Base-by-base conservation (phyloP, 2,113 vertebrate species). In the Macrotus californicus region DNA sequence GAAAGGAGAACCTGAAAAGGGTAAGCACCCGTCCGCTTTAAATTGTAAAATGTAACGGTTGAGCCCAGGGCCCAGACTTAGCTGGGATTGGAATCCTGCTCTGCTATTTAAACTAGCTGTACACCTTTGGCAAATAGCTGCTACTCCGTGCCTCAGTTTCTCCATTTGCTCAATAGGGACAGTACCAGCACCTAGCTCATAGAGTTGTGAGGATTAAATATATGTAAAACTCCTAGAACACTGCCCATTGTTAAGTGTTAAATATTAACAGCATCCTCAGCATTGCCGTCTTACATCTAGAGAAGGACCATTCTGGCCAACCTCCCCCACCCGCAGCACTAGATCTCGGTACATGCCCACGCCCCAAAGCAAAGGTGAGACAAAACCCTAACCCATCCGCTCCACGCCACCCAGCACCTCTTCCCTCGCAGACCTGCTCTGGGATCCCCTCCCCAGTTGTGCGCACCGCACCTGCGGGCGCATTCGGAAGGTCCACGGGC, bases 401-500 rank as follows among this genome's bases (percentile, higher is more conserved):
- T 50, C 43, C 13, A 15, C 15, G 31, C 52, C 56, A 18, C 19
- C 41, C 54, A 16, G 79, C 43, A 29, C 43, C 36, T 56, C 39
- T 7, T 0, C 46, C 59, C 39, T 2, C 1, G 31, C 26, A 76
- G 41, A 46, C 15, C 26, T 21, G 7, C 50, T 69, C 64, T 11
- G 43, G 41, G 50, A 83, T 8, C 10, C 88, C 76, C 54, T n/a
- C 10, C 75, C 70, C 87, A 39, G 36, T 18, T 0, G 24, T 3
- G 48, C 16, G 76, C 50, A 1, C 93, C 80, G 29, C 87, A 90
- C 77, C 88, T 92, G 93, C 15, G 15, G 56, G 50, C 41, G 29
- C 39, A 1, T 66, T 46, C 13, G 2, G 0, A 13, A 24, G 36
- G 72, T 22, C 6, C 0, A 0, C 2, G 54, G 72, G 88, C 4